Evolutionary conservation across 2,113 vertebrate genomes (phyloP), one percentile per base, ranked within the genome.

Genomic region (Pluvialis apricaria): DNA sequence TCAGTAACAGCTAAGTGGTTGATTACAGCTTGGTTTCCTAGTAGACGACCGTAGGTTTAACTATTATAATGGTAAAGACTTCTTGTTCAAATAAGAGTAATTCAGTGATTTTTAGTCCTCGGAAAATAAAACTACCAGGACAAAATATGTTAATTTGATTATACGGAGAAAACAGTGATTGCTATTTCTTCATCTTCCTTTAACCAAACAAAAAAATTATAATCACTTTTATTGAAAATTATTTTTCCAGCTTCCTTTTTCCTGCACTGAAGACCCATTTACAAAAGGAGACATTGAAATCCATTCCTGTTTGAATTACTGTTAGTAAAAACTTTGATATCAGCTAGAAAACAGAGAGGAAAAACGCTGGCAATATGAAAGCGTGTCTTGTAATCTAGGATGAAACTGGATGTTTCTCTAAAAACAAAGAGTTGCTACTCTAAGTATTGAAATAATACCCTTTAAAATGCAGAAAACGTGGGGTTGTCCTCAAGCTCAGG

Each of bases 1-100:
- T 97, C 82, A 86, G 89, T 83, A 96, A 64, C 73, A 91, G 92
- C 49, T 86, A 93, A 97, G 77, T 82, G 62, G 73, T 64, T 96
- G 87, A 95, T 97, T 96, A 97, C 60, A 94, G 64, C 24, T 90
- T 81, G 29, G n/a, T 89, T 77, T 91, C 58, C 82, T 71, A 62
- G 75, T 16, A 80, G 64, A 91, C 21, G 45, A 94, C 20, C 47
- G 85, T 16, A 52, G 52, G 26, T 92, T 89, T 86, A 78, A 83
- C 51, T 38, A 45, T 57, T n/a, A 51, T 7, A 72, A 88, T n/a
- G 24, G 66, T 34, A 55, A 88, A 94, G 70, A 90, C 3, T 10
- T 84, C 58, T 65, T 58, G 22, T 62, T 95, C 57, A 94, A 91
- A 51, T 65, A 86, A 69, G 31, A 92, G 49, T 55, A 73, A 83